These are phyloP conservation scores for Drosophila ironensis DNA, from an alignment of 1,140 invertebrate species.

Conservation along the genomic window DNA sequence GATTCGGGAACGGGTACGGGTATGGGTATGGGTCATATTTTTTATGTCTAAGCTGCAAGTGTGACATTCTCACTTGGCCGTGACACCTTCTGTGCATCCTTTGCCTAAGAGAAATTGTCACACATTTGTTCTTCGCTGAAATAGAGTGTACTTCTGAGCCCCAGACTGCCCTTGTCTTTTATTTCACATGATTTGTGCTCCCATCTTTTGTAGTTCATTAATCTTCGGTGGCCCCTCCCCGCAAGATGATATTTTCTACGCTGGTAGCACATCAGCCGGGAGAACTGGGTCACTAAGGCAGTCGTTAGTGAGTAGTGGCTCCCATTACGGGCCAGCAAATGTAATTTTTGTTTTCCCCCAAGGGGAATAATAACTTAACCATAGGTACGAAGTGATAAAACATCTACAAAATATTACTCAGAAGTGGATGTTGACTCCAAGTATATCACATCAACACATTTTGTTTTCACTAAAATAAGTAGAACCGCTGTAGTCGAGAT, in stretches of 20 bases:
- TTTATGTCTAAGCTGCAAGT: conserved; percentile 59
- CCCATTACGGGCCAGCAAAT: conserved; percentile 31
- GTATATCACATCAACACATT: too few relatives aligned
- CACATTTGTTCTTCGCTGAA: conserved; percentile 61
- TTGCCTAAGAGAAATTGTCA: conserved; percentile 69
- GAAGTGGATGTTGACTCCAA: too few relatives aligned
- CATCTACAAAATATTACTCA: too few relatives aligned
- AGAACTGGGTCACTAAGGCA: conserved; percentile 66
- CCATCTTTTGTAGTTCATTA: conserved; percentile 75
- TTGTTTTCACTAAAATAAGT: too few relatives aligned
- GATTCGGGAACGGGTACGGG: too few relatives aligned
- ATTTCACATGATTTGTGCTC: conserved; percentile 73
- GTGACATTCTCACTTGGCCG: conserved; percentile 73
- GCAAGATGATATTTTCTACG: conserved; percentile 14
- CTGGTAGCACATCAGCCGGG: conserved; percentile 8
- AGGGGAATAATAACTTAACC: conserved; percentile 1
- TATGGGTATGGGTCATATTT: conserved; percentile 23
- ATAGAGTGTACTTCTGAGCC: conserved; percentile 7
- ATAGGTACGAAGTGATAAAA: too few relatives aligned
- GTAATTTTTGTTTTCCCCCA: background rate
- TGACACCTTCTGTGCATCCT: conserved; percentile 62
- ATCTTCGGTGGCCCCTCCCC: conserved; percentile 48
- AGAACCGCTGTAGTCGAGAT: too few relatives aligned
- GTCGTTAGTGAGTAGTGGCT: conserved; percentile 26
- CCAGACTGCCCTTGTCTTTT: conserved; percentile 21